These are phyloP conservation scores for Congeria kusceri DNA, from an alignment of 2,888 invertebrate species.

Conservation along the genomic window DNA sequence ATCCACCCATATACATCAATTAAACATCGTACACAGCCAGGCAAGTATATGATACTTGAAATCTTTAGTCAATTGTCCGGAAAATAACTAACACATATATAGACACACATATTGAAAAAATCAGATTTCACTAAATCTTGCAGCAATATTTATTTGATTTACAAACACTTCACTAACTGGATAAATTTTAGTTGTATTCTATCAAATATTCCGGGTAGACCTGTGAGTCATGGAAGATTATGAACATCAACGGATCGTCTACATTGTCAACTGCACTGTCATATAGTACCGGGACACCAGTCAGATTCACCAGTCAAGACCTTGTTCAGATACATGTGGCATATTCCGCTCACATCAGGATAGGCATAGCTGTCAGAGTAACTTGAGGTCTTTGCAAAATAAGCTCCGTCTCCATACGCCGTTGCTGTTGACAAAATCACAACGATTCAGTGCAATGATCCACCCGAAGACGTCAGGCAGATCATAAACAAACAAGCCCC, in stretches of 20 bases:
- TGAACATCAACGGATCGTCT: constrained; percentile 8
- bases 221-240: constrained; percentile 35
- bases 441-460: too few relatives aligned
- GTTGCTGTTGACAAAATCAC: background rate
- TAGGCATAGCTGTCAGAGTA: constrained; percentile 15
- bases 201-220: constrained; percentile 29
- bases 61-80: too few relatives aligned
- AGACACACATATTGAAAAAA: too few relatives aligned
- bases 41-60: too few relatives aligned
- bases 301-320: constrained; percentile 14
- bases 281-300: background rate
- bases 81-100: too few relatives aligned
- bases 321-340: constrained; percentile 17
- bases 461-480: too few relatives aligned
- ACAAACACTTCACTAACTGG: too few relatives aligned
- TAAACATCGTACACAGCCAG: too few relatives aligned
- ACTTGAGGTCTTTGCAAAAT: constrained; percentile 15
- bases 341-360: background rate
- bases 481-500: too few relatives aligned
- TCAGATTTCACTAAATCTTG: too few relatives aligned
- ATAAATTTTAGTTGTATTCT: constrained; percentile 22
- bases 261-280: constrained; percentile 21
- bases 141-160: too few relatives aligned
- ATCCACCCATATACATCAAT: too few relatives aligned
- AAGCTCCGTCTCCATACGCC: constrained; percentile 15